Percentiles rank a stretch among this genome's conserved stretches.
Conservation (phyloP, 1,140 invertebrate species). For the Plectrocnemia conspersa region DNA sequence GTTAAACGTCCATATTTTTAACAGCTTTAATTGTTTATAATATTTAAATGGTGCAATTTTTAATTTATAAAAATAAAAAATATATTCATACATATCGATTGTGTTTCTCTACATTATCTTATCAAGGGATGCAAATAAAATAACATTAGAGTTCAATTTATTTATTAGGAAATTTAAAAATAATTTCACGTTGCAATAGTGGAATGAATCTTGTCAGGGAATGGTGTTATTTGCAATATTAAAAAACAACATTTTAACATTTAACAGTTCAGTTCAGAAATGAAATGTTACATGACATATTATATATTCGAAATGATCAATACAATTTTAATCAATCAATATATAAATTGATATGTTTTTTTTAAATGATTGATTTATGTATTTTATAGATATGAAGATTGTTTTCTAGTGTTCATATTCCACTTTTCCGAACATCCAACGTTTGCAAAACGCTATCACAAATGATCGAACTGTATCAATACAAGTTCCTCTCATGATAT, state of each 20-base stretch:
- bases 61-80: slow-evolving; percentile 15
- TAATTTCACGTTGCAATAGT: not conserved
- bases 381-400: too few species aligned
- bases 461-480: too few species aligned
- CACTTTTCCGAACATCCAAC: too few species aligned
- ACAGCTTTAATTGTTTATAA: slow-evolving; percentile 30
- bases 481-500: too few species aligned
- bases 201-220: slow-evolving; percentile 4
- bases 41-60: slow-evolving; percentile 17
- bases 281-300: too few species aligned
- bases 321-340: too few species aligned
- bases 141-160: slow-evolving; percentile 1
- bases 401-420: too few species aligned
- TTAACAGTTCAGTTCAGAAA: too few species aligned
- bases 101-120: not conserved
- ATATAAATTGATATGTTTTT: not conserved
- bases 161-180: slow-evolving; percentile 12
- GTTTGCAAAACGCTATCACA: too few species aligned
- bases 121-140: not conserved
- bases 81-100: not conserved
- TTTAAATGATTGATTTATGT: too few species aligned
- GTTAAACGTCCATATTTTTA: slow-evolving; percentile 13
- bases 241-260: too few species aligned
- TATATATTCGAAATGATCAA: too few species aligned
- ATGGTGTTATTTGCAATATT: slow-evolving; percentile 3